Percentiles rank a stretch among this genome's conserved stretches.
Evolutionary conservation across 2,113 vertebrate species (phyloP).

Genomic region (Felis catus): DNA sequence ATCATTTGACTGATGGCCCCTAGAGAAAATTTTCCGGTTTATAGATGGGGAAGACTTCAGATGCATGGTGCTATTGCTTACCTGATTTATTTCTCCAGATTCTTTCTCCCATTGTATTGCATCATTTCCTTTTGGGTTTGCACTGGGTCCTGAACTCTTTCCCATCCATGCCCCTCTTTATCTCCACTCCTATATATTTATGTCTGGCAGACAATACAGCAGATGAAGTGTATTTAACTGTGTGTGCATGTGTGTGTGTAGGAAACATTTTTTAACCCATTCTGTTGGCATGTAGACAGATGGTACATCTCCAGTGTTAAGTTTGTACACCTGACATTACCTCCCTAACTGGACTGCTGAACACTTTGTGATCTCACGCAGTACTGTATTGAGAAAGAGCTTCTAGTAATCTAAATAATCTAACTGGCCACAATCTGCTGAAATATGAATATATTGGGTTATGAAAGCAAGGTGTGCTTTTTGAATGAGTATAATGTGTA

Average conservation of each 20-base stretch:
- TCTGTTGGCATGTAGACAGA: neutral
- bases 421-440: neutral
- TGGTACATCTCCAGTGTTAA: neutral
- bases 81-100: conserved; percentile 21
- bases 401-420: neutral
- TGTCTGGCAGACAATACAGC: neutral
- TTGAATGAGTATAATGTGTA: neutral
- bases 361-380: neutral
- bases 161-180: neutral
- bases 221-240: neutral
- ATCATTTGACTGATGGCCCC: neutral
- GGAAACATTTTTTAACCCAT: neutral
- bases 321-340: neutral
- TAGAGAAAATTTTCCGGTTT: neutral
- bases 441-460: neutral
- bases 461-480: neutral
- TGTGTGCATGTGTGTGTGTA: neutral
- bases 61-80: neutral
- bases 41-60: conserved; percentile 10
- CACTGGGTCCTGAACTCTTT: neutral
- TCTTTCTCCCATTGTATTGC: neutral
- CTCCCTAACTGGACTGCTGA: neutral
- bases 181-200: neutral
- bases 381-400: neutral
- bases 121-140: conserved; percentile 39